Percentiles rank a stretch among this genome's conserved stretches.
phyloP scores from a whole-genome alignment of 2,888 invertebrate genomes.

The Mamestra brassicae region DNA sequence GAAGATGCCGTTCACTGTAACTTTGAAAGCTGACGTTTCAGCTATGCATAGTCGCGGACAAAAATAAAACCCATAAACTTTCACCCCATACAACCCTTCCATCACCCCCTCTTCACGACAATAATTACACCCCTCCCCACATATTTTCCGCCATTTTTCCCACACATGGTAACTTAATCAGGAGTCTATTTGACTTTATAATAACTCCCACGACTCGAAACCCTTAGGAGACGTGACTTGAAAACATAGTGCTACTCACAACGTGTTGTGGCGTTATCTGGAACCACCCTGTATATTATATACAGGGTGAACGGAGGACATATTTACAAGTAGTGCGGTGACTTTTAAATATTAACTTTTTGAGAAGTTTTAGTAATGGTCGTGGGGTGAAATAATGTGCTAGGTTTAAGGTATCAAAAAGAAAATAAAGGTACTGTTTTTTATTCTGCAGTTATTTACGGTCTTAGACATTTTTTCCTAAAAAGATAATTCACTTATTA shows the following conservation, averaged over 20 bases:
- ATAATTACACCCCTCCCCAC: slow-evolving; percentile 29
- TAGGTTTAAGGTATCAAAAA: neutral
- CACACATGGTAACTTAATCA: slow-evolving; percentile 51
- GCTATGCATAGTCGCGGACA: neutral
- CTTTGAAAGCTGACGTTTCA: neutral
- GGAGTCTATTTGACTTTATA: slow-evolving; percentile 64
- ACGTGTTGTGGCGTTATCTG: slow-evolving; percentile 42
- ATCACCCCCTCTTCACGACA: slow-evolving; percentile 1
- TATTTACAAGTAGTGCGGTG: slow-evolving; percentile 19
- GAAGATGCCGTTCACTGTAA: no score
- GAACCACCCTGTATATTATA: slow-evolving; percentile 36
- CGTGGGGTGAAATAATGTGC: neutral
- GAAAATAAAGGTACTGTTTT: no score
- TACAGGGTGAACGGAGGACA: slow-evolving; percentile 33
- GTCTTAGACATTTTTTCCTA: no score
- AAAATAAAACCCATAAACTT: neutral
- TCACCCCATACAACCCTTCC: neutral
- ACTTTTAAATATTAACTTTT: slow-evolving; percentile 43
- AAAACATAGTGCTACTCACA: slow-evolving; percentile 41
- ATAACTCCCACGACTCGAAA: slow-evolving; percentile 47
- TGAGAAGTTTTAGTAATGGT: neutral
- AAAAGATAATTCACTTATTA: no score
- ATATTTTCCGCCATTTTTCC: slow-evolving; percentile 47
- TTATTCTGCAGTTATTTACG: no score
- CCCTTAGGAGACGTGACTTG: slow-evolving; percentile 60